Percentiles rank a stretch among this genome's conserved stretches.
Evolutionary conservation across 2,113 vertebrate genomes (phyloP).

Genomic region (Vombatus ursinus): DNA sequence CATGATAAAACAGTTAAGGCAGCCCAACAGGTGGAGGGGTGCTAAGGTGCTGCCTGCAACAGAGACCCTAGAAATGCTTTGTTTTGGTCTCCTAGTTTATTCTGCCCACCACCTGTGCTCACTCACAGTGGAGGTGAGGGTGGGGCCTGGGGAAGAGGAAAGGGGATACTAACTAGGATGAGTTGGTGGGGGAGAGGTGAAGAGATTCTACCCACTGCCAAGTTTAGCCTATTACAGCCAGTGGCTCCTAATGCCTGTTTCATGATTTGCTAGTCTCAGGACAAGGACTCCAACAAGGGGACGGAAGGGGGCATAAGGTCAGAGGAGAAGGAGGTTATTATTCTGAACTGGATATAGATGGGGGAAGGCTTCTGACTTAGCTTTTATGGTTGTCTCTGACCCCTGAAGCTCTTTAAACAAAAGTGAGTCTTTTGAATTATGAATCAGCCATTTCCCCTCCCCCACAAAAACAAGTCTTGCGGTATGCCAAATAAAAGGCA

Average conservation of each 20-base stretch:
- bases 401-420: conserved; percentile 50
- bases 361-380: conserved; percentile 47
- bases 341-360: background rate
- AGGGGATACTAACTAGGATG: background rate
- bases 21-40: background rate
- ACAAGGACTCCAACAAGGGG: background rate
- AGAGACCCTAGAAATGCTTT: background rate
- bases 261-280: rapidly evolving
- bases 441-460: conserved; percentile 58
- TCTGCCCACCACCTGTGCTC: background rate
- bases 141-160: background rate
- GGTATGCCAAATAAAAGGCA: conserved; percentile 75
- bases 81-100: background rate
- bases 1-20: background rate
- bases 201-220: background rate
- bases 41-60: rapidly evolving
- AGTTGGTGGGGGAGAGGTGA: background rate
- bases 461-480: conserved; percentile 57
- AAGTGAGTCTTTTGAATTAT: conserved; percentile 69
- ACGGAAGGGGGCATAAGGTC: background rate
- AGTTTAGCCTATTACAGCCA: background rate
- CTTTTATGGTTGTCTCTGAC: conserved; percentile 44
- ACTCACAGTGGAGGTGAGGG: background rate
- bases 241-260: background rate
- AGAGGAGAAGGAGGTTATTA: background rate